Percentiles rank a stretch among this genome's conserved stretches.
Conservation (phyloP, 2,888 invertebrate genomes). For the Hirtodrosophila confusa region DNA sequence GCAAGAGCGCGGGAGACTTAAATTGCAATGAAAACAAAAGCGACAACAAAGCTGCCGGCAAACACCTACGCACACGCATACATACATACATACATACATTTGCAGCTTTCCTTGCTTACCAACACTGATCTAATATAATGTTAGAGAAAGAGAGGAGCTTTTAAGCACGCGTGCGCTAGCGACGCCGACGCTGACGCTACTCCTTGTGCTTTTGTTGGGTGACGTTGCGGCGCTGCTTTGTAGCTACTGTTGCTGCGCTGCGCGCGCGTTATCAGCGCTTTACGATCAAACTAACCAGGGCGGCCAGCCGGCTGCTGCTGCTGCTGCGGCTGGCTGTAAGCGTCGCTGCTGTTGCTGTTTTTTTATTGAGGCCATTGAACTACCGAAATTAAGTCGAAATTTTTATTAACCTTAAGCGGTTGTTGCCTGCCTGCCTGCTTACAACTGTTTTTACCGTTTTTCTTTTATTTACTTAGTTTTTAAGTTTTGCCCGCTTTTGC, state of each 20-base stretch:
- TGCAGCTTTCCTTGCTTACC: too few species aligned
- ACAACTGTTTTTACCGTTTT: constrained; percentile 75
- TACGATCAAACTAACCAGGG: constrained; percentile 54
- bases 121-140: constrained; percentile 19
- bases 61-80: not conserved
- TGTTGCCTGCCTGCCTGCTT: constrained; percentile 54
- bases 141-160: constrained; percentile 12
- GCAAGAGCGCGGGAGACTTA: constrained; percentile 1
- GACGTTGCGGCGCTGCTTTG: constrained; percentile 1
- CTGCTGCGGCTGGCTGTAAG: constrained; percentile 35
- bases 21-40: constrained; percentile 10
- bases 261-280: constrained; percentile 64
- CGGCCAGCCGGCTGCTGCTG: constrained; percentile 33
- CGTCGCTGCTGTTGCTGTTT: constrained; percentile 38
- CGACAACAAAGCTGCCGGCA: constrained; percentile 9
- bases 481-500: constrained; percentile 45
- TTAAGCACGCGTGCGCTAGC: constrained; percentile 15
- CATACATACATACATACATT: too few species aligned
- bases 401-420: constrained; percentile 64
- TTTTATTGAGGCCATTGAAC: constrained; percentile 69
- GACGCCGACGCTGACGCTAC: not conserved
- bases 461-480: constrained; percentile 51
- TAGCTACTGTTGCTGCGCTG: constrained; percentile 16
- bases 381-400: constrained; percentile 56
- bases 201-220: not conserved